Percentiles rank a stretch among this genome's conserved stretches.
Conservation (phyloP, 2,113 vertebrate species). For the Capricornis sumatraensis region DNA sequence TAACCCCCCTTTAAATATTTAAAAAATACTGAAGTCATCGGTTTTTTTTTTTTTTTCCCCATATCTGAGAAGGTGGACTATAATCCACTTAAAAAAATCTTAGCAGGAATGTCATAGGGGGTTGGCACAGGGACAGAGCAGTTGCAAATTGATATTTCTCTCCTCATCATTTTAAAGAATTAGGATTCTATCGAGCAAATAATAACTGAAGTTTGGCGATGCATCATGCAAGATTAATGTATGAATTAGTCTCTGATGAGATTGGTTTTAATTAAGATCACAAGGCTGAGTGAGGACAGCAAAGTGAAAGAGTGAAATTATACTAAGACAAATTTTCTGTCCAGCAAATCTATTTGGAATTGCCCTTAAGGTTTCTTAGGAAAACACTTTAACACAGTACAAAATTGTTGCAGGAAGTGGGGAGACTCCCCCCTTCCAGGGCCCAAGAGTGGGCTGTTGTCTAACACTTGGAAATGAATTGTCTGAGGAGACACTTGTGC, state of each 20-base stretch:
- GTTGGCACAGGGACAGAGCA: neutral
- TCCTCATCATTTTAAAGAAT: neutral
- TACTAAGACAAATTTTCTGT: neutral
- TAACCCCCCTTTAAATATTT: neutral
- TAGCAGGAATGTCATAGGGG: neutral
- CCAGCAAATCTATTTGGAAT: neutral
- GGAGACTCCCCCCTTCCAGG: neutral
- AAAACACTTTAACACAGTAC: no score
- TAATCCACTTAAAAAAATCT: neutral
- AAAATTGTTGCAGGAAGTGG: neutral
- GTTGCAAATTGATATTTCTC: neutral
- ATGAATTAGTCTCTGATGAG: neutral
- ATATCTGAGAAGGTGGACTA: neutral
- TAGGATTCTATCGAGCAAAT: neutral
- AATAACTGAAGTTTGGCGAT: neutral
- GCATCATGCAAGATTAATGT: neutral
- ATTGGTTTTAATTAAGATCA: neutral
- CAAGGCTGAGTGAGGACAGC: neutral
- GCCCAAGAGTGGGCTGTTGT: neutral
- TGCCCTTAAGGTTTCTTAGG: no score
- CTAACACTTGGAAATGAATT: neutral
- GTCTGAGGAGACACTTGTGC: neutral
- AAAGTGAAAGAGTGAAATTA: neutral
- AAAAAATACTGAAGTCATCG: neutral
- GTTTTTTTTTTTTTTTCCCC: rapidly evolving